Percentiles rank a stretch among this genome's conserved stretches.
phyloP scores from a whole-genome alignment of 2,113 vertebrate genomes.

The Tragelaphus strepsiceros region DNA sequence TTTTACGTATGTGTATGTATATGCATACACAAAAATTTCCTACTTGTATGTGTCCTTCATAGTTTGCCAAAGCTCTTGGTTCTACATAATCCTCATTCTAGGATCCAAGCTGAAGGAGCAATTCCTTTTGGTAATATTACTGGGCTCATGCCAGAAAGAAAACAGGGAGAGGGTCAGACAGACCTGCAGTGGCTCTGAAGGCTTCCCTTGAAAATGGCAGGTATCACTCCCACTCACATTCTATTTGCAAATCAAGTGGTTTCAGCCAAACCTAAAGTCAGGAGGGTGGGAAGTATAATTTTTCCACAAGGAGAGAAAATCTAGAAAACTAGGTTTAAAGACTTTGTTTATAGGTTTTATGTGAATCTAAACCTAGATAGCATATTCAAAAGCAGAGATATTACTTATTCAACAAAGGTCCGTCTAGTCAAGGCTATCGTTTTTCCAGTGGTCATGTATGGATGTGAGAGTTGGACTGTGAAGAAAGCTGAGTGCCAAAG shows the following conservation, averaged over 20 bases:
- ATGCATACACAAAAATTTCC: not conserved
- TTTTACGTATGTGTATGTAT: not conserved
- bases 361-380: not conserved
- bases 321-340: not conserved
- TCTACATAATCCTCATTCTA: not conserved
- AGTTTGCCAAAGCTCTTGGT: not conserved
- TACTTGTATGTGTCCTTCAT: not conserved
- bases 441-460: too few species aligned
- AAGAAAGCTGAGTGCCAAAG: fast-evolving
- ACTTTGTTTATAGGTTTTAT: not conserved
- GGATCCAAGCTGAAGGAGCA: not conserved
- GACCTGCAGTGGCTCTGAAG: not conserved
- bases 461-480: too few species aligned
- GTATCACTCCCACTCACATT: not conserved
- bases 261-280: not conserved
- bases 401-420: too few species aligned
- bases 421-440: fast-evolving
- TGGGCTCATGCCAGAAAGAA: not conserved
- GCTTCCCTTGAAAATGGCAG: not conserved
- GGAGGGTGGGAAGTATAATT: not conserved
- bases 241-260: not conserved
- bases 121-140: not conserved
- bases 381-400: too few species aligned
- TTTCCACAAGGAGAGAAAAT: not conserved
- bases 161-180: not conserved